Conservation (phyloP, 2,113 vertebrate species). For the Mesocricetus auratus region DNA sequence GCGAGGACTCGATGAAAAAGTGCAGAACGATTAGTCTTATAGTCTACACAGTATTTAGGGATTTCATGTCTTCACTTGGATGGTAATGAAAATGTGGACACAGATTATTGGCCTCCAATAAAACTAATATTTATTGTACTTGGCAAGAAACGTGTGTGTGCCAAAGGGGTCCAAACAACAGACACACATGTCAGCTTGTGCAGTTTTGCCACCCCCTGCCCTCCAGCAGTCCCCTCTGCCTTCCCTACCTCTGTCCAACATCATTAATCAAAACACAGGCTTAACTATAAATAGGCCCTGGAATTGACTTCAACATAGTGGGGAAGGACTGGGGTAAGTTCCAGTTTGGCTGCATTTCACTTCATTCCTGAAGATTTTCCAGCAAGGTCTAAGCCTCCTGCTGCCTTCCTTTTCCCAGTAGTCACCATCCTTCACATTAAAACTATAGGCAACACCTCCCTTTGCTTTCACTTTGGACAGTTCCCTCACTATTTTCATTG, state of each 20-base stretch:
- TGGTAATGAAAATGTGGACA: conserved; percentile 80
- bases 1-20: conserved; percentile 34
- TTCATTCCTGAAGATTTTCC: conserved; percentile 75
- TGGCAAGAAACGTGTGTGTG: conserved; percentile 72
- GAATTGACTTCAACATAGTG: conserved; percentile 65
- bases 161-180: conserved; percentile 74
- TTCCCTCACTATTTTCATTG: not conserved
- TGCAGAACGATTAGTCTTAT: conserved; percentile 63
- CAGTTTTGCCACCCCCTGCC: conserved; percentile 65
- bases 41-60: conserved; percentile 74
- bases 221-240: conserved; percentile 2
- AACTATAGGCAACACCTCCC: not conserved
- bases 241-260: conserved; percentile 63
- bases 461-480: conserved; percentile 1
- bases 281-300: conserved; percentile 67
- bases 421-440: conserved; percentile 9
- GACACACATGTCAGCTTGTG: conserved; percentile 33
- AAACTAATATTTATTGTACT: conserved; percentile 83
- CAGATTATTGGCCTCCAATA: conserved; percentile 73
- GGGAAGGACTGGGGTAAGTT: conserved; percentile 59
- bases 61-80: conserved; percentile 80
- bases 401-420: conserved; percentile 50
- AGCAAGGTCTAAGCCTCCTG: conserved; percentile 69
- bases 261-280: conserved; percentile 80
- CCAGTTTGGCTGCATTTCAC: conserved; percentile 72